A percentile compares a stretch with the other conserved stretches of the same genome.
These are phyloP conservation scores for Potorous gilbertii DNA, from an alignment of 2,797 vertebrate genomes.

Conservation along the genomic window DNA sequence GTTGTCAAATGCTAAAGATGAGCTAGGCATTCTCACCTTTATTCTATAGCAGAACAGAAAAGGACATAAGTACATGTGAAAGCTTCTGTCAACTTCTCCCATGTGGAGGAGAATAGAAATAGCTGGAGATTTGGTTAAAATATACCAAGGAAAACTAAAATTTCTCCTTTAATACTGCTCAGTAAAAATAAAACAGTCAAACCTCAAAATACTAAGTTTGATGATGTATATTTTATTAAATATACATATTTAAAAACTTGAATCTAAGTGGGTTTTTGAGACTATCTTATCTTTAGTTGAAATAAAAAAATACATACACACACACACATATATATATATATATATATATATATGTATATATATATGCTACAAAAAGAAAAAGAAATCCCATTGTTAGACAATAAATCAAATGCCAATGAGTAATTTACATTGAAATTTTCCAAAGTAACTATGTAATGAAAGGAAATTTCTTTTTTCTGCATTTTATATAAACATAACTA, in stretches of 20 bases:
- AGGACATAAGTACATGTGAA: constrained; percentile 29
- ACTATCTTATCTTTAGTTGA: neutral
- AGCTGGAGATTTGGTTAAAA: constrained; percentile 16
- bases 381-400: neutral
- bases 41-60: neutral
- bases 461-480: neutral
- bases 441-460: neutral
- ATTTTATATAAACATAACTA: neutral
- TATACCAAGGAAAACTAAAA: neutral
- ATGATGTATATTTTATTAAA: neutral
- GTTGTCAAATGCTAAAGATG: constrained; percentile 38
- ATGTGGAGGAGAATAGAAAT: constrained; percentile 14
- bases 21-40: constrained; percentile 56
- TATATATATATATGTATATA: too few relatives aligned
- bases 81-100: constrained; percentile 51
- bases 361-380: neutral
- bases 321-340: too few relatives aligned
- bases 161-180: constrained; percentile 14
- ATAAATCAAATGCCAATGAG: neutral
- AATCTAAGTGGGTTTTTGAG: constrained; percentile 48
- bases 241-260: neutral
- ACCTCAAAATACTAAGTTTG: constrained; percentile 27
- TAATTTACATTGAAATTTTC: neutral
- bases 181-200: constrained; percentile 47
- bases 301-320: neutral